Conservation (phyloP, 1,140 invertebrate genomes). For the Coenobita brevimanus region DNA sequence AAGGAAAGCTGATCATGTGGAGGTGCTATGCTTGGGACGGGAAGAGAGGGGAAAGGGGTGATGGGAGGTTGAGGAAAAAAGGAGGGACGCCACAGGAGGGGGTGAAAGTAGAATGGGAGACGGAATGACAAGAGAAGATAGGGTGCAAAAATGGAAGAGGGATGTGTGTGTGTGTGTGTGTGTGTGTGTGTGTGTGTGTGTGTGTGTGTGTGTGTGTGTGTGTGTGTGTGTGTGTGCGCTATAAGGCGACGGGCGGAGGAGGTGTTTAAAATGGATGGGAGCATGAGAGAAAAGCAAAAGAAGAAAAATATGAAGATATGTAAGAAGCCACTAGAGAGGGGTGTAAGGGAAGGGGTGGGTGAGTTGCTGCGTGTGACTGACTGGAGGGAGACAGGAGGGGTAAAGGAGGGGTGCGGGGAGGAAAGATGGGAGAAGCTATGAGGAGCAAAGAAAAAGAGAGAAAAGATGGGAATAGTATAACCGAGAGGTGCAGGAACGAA, state of each 20-base stretch:
- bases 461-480: not conserved
- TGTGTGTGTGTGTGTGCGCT: constrained; percentile 5
- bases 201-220: constrained; percentile 21
- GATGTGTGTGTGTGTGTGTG: not conserved
- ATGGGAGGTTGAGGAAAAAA: too few relatives aligned
- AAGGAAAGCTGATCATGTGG: not conserved
- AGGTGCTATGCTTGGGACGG: not conserved
- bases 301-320: not conserved
- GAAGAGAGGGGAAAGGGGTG: not conserved
- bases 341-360: not conserved
- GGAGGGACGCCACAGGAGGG: not conserved
- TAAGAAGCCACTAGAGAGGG: not conserved
- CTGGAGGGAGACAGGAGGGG: not conserved
- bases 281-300: not conserved
- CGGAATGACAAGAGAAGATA: too few relatives aligned
- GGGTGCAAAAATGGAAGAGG: not conserved
- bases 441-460: not conserved
- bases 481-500: not conserved
- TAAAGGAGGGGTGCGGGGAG: not conserved
- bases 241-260: not conserved
- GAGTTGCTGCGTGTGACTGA: not conserved
- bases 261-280: not conserved
- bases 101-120: not conserved
- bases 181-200: constrained; percentile 10
- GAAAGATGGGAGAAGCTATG: too few relatives aligned